phyloP scores from a whole-genome alignment of 2,888 invertebrate genomes.

The Arrhopalites spinosus region DNA sequence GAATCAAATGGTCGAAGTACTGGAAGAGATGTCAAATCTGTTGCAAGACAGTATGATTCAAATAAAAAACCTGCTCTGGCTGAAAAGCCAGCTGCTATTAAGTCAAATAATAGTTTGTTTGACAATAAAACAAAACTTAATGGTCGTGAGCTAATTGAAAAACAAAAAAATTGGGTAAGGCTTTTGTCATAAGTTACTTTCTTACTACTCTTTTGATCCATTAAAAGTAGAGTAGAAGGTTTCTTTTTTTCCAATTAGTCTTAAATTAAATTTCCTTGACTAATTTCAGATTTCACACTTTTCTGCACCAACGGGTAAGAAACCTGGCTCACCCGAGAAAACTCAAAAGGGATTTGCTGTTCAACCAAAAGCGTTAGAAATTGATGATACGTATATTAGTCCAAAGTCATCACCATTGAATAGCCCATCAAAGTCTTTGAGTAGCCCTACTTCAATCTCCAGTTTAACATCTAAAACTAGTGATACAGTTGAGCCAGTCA shows the following conservation, averaged over 20 bases:
- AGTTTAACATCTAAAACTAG: constrained; percentile 14
- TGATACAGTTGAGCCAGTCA: background rate
- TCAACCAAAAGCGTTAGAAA: constrained; percentile 44
- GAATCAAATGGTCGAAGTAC: background rate
- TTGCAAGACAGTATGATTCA: constrained; percentile 32
- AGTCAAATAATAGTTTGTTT: constrained; percentile 60
- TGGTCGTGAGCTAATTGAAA: constrained; percentile 76
- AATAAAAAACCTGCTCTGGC: constrained; percentile 31
- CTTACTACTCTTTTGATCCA: no score
- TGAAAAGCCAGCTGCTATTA: constrained; percentile 60
- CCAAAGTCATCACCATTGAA: constrained; percentile 37
- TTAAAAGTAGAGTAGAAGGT: no score
- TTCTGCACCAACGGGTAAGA: constrained; percentile 72
- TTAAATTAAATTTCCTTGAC: no score
- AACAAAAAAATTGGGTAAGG: constrained; percentile 91
- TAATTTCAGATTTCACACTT: constrained; percentile 91
- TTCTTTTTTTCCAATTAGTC: no score
- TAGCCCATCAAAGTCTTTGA: constrained; percentile 34
- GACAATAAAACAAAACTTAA: constrained; percentile 66
- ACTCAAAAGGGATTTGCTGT: constrained; percentile 57
- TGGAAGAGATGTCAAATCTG: constrained; percentile 25
- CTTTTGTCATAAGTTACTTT: no score
- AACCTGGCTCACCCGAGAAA: constrained; percentile 58
- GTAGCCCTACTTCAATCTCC: constrained; percentile 12
- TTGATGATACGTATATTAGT: constrained; percentile 35